Conservation (phyloP, 2,888 invertebrate genomes). For the Punctoribates punctum region DNA sequence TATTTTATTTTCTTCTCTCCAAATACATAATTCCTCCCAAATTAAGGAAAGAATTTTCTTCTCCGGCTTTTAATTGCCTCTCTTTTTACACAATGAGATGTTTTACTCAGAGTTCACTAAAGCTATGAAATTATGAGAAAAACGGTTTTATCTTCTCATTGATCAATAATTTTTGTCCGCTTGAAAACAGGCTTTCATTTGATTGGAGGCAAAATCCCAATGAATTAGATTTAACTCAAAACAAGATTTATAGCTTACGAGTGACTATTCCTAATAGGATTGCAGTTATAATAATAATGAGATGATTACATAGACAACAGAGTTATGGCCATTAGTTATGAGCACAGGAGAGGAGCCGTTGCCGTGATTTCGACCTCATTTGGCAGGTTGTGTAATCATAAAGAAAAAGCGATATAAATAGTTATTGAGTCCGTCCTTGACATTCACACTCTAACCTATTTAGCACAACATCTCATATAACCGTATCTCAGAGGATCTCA, state of each 20-base stretch:
- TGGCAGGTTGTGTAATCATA: background rate
- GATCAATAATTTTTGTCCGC: background rate
- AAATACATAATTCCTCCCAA: background rate
- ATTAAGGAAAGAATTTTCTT: background rate
- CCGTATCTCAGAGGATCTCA: too few relatives aligned
- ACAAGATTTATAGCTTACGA: background rate
- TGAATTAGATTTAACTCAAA: background rate
- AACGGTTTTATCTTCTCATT: background rate
- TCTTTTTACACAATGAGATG: background rate
- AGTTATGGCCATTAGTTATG: background rate
- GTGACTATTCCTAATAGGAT: background rate
- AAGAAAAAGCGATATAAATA: too few relatives aligned
- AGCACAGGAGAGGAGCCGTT: too few relatives aligned
- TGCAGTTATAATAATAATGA: background rate
- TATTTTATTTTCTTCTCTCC: background rate
- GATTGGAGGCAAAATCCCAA: background rate
- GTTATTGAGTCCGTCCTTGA: background rate
- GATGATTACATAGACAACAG: background rate
- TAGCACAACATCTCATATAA: background rate
- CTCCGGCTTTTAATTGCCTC: background rate
- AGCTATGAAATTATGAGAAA: background rate
- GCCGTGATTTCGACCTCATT: background rate
- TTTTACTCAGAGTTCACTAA: background rate
- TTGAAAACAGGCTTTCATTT: background rate
- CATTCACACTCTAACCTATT: slow-evolving; percentile 2